These are phyloP conservation scores for Phrynocephalus versicolor DNA, from an alignment of 2,113 vertebrate species.

Conservation along the genomic window DNA sequence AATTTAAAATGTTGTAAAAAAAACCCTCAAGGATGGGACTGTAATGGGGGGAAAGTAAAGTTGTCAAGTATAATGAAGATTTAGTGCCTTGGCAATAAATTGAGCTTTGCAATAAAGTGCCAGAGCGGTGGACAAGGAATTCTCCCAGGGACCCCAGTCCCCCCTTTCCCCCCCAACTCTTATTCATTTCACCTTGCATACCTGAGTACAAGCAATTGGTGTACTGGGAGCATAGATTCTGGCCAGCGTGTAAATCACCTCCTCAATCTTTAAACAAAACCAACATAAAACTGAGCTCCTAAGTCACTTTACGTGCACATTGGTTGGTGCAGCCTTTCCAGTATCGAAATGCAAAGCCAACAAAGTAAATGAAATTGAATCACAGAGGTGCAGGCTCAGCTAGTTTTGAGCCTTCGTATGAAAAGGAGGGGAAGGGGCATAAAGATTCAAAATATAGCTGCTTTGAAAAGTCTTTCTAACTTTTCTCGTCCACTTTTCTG, in stretches of 20 bases:
- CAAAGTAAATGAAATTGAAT: constrained; percentile 58
- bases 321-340: constrained; percentile 53
- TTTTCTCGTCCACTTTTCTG: not conserved
- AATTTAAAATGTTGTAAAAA: constrained; percentile 34
- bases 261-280: constrained; percentile 35
- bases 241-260: constrained; percentile 56
- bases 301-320: constrained; percentile 13
- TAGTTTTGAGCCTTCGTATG: constrained; percentile 47
- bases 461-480: not conserved
- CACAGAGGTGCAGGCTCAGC: constrained; percentile 39
- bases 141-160: constrained; percentile 57
- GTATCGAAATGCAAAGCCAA: constrained; percentile 62
- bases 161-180: constrained; percentile 28
- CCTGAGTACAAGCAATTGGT: constrained; percentile 61
- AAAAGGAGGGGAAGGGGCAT: not conserved
- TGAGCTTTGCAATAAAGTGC: constrained; percentile 67
- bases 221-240: constrained; percentile 57
- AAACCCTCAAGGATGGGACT: constrained; percentile 46
- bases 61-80: constrained; percentile 74
- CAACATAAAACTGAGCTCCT: constrained; percentile 17
- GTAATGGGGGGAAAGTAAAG: constrained; percentile 41
- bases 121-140: constrained; percentile 64
- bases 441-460: constrained; percentile 48
- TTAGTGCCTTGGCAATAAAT: constrained; percentile 72
- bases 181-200: constrained; percentile 63